Base-by-base conservation (phyloP, 2,888 invertebrate genomes). In the Trichopoda pennipes region DNA sequence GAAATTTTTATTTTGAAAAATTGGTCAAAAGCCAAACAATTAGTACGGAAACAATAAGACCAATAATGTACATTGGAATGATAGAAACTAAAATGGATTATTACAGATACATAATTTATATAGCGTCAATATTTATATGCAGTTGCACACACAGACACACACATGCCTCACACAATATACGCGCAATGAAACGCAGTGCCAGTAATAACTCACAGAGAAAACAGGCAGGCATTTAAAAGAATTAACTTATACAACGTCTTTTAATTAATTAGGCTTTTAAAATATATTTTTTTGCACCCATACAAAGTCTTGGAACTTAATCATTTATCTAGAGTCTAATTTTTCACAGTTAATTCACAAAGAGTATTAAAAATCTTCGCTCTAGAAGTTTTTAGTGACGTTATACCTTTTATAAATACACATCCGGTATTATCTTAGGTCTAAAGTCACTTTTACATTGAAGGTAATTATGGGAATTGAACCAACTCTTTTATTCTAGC, bases 31-130 rank as follows among this genome's bases (percentile, higher is more conserved):
- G 87, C 89, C 90, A 90, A 89, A 90, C 90, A 90, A 90, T 90
- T 90, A 90, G 90, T 89, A 88, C 89, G 89, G 90, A 90, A 90
- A 90, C 90, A 90, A 90, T 90, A 88, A 89, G 86, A 82, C 87
- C 89, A 89, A 90, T 89, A 82, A 75, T 82, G 75, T 63, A 90
- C 89, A 90, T 89, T 88, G 88, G 88, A 74, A 88, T 87, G 90
- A 89, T 90, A 89, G 60, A 87, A 87, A 88, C 89, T 88, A 89
- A 89, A 90, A 90, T 89, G 89, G 90, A 90, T 90, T 90, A 90
- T 90, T 88, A 88, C 88, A 86, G 85, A 88, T 86, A 89, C 90
- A 90, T 90, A 89, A 90, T 90, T 90, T 90, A 80, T 84, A 82
- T 70, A 56, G 63, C 49, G 53, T 53, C 76, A 66, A 76, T 60